Base-by-base conservation (phyloP, 1,140 invertebrate genomes). In the Paraescarpia echinospica region DNA sequence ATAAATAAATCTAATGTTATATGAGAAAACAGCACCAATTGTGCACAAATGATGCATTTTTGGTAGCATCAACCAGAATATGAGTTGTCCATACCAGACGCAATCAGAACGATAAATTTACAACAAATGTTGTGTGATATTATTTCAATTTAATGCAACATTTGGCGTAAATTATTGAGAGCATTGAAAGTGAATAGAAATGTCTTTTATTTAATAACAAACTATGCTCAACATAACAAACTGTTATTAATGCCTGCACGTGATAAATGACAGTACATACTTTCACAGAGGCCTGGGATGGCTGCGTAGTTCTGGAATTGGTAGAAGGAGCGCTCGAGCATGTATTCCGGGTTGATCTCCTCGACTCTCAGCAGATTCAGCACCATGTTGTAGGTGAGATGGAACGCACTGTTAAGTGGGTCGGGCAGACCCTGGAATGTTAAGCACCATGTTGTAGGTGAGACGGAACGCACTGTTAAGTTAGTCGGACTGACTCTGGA, bases 331-430 rank as follows among this genome's bases (percentile, higher is more conserved):
- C 99, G 97, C 95, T 99, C 99, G 94, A 99, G 96, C 98, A 99
- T 99, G 94, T 99, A 99, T 96, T 99, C 99, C 0, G 99, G 99
- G 97, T 99, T 99, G 92, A 99, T 99, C 96, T 99, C 99, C 96
- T 99, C 99, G 9, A 99, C 99, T 95, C 97, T 94, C 77, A 99
- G 96, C 93, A 99, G 96, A 97, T 99, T 99, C 14, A 99, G 96
- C 18, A 99, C 98, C 99, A 99, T 99, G 95, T 99, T 99, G 95
- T 99, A 99, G 0, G 99, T 99, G 90, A 99, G 96, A 96, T 99
- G 99, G 96, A 99, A 99, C 0, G 99, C 99, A 1, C 99, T 99
- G 96, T 99, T 99, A 41, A 99, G 98, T 0, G 99, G 98, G 96
- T 99, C 99, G 0, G 99, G 97, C 95, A 97, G 97, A 89, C 99